Base-by-base conservation (phyloP, 2,113 vertebrate species). In the Carassius auratus region DNA sequence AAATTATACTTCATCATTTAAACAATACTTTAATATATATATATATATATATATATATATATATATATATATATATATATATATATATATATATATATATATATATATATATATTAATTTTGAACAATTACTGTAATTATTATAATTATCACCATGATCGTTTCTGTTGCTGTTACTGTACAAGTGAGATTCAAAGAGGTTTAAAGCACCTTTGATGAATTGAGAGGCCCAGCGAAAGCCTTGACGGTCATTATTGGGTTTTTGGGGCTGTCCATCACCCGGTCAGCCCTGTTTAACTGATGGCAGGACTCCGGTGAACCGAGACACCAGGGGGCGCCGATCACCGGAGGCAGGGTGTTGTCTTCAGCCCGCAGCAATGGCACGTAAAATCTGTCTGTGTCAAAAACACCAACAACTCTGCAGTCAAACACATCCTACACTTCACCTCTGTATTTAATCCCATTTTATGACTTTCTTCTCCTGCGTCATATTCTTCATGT, bases 221-320 rank as follows among this genome's bases (percentile, higher is more conserved):
- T 98, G 87, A 99, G 91, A 1, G 98, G 98, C 19, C 98, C 98
- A 1, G 94, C 98, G 0, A 97, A 99, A 57, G 98, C 98, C 78
- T 95, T 94, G 84, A 99, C 92, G 0, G 96, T 93, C 95, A 98
- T 89, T 52, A 97, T 79, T 0, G 97, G 97, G 88, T 98, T 97
- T 85, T 94, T 96, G 19, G 97, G 97, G 90, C 95, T 91, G 0
- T 97, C 95, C 0, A 88, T 93, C 73, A 95, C 93, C 86, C 97
- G 6, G 21, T 48, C 97, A 0, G 96, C 95, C 19, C 4, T 10
- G 17, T 59, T 8, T 1, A 71, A 83, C n/a, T 13, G 45, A 0
- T 75, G 48, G 3, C 0, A 9, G 45, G 23, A 69, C 4, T 76
- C 26, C 12, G 36, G 80, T 17, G 50, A 48, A 0, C 76, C 68